phyloP scores from a whole-genome alignment of 1,140 invertebrate species.

The Pseudomyrmex flavicornis region DNA sequence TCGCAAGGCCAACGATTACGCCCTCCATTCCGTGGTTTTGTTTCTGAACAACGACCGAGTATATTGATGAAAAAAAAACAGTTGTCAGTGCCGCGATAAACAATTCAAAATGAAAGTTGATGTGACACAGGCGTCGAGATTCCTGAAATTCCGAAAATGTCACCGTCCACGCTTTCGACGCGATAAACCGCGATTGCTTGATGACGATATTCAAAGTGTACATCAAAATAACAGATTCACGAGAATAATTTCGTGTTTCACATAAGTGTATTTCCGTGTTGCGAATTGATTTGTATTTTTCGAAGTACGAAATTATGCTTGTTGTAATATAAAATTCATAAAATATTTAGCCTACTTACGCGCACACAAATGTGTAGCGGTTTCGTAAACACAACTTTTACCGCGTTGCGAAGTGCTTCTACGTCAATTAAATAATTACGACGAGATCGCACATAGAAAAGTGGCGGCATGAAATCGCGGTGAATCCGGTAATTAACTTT shows the following conservation, averaged over 20 bases:
- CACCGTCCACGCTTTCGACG: neutral
- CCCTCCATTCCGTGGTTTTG: neutral
- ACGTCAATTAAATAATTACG: conserved; percentile 1
- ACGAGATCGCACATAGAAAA: neutral
- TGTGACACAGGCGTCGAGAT: neutral
- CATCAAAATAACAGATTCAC: neutral
- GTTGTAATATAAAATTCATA: no score
- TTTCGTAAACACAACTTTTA: neutral
- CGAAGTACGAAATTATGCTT: no score
- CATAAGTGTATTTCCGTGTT: neutral
- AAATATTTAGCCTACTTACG: neutral
- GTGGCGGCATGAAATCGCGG: conserved; percentile 12
- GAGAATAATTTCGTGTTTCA: neutral
- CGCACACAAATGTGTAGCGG: neutral
- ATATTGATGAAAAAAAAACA: neutral
- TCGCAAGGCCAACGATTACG: neutral
- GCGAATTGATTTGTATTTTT: neutral
- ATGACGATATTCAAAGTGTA: conserved; percentile 16
- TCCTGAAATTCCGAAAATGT: conserved; percentile 42
- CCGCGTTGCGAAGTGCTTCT: neutral
- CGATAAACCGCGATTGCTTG: conserved; percentile 6
- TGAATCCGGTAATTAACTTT: conserved; percentile 44
- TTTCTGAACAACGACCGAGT: neutral
- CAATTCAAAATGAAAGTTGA: neutral
- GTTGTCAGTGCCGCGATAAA: neutral